Conservation (phyloP, 2,888 invertebrate species). For the Hyalella azteca region DNA sequence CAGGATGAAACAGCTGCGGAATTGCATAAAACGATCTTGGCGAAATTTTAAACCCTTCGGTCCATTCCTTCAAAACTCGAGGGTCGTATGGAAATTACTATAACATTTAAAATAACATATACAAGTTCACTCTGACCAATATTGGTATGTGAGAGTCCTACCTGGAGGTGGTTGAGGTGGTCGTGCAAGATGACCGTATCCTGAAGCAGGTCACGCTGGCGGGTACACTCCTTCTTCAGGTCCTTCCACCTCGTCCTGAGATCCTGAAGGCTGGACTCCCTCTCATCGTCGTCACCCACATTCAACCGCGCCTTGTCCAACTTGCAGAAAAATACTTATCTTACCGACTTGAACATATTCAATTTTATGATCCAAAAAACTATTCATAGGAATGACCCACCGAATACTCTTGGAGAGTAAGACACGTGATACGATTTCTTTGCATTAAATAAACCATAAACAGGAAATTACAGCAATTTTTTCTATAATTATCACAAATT, state of each 20-base stretch:
- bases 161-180: background rate
- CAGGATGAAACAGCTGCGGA: no score
- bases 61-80: no score
- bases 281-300: background rate
- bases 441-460: no score
- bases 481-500: no score
- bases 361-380: background rate
- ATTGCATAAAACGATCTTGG: no score
- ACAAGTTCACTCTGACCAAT: background rate
- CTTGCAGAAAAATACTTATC: background rate
- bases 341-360: background rate
- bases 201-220: background rate
- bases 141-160: no score
- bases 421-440: no score
- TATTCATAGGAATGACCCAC: background rate
- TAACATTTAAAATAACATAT: no score
- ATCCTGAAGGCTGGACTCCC: background rate
- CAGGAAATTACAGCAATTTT: no score
- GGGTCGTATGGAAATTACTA: no score
- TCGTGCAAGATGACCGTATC: background rate
- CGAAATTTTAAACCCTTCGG: no score
- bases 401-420: no score
- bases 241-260: background rate
- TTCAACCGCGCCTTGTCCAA: background rate
- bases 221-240: background rate